Base-by-base conservation (phyloP, 2,797 vertebrate species). In the Malurus splendens region DNA sequence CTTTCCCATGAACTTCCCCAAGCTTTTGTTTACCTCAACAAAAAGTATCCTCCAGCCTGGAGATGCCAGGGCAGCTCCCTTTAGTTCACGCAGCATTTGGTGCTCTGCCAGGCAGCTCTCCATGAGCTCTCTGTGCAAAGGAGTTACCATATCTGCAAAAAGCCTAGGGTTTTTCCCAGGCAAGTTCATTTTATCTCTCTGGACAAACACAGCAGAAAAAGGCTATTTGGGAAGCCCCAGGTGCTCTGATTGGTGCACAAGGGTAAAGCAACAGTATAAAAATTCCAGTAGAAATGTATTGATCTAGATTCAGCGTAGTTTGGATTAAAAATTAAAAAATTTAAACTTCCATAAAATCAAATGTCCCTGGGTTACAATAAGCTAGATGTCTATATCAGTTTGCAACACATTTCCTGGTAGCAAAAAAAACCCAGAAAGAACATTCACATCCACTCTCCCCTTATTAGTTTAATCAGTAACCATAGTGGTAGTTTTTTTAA, bases 1-100 rank as follows among this genome's bases (percentile, higher is more conserved):
- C 56, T 93, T 88, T 92, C 67, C 79, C 88, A 30, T 59, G 54
- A 88, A 92, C 39, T 87, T 83, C 68, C 51, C 57, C 24, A 52
- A 42, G 36, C 41, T 75, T n/a, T n/a, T n/a, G n/a, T 91, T 61
- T 74, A 36, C 25, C 22, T 4, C 30, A 86, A 88, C 50, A 89
- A 85, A 82, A 84, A 27, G 3, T 36, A 44, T 72, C 27, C 42
- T 56, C 22, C 39, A 30, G 64, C 55, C 22, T 77, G 59, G 80
- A 92, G 86, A 90, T 93, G 51, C 51, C 45, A 45, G 56, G 44
- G n/a, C 39, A 70, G 33, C 45, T 81, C 54, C 32, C 52, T 79
- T 57, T 12, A 8, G 36, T 86, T 90, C 57, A 72, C 57, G 9
- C 41, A 27, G 44, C 5, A 7, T 50, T 61, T 64, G 60, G 38